phyloP scores from a whole-genome alignment of 2,797 vertebrate genomes.

The Periparus ater region DNA sequence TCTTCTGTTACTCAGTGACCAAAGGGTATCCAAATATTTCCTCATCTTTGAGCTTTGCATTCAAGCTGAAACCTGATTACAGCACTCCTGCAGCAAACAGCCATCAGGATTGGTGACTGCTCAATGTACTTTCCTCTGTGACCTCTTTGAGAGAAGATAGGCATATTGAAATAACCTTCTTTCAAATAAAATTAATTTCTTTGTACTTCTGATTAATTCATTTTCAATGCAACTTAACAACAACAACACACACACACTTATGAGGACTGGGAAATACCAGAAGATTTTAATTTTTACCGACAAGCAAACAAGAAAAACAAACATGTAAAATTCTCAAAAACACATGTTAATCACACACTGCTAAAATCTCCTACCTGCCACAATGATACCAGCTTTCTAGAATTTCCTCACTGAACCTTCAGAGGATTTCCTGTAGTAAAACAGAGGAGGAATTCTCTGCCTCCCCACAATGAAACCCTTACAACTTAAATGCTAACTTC shows the following conservation, averaged over 20 bases:
- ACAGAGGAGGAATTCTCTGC: background rate
- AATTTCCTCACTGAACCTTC: background rate
- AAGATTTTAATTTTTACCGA: background rate
- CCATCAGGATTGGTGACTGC: accelerated
- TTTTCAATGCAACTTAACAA: background rate
- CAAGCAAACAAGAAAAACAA: background rate
- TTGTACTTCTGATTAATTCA: background rate
- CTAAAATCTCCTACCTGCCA: background rate
- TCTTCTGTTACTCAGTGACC: background rate
- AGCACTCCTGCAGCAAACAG: background rate
- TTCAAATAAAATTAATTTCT: background rate
- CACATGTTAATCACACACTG: background rate
- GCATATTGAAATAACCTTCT: background rate
- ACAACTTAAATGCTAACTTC: background rate
- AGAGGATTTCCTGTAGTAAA: background rate
- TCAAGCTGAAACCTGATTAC: background rate
- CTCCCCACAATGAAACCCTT: background rate
- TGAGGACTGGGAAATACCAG: accelerated
- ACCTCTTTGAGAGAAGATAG: background rate
- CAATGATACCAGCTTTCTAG: background rate
- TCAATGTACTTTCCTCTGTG: background rate
- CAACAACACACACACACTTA: background rate
- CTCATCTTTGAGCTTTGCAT: background rate
- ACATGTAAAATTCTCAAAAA: background rate
- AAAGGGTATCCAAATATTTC: background rate